A percentile compares a stretch with the other conserved stretches of the same genome.
These are phyloP conservation scores for Ornithoptera alexandrae DNA, from an alignment of 2,888 invertebrate species.

Conservation along the genomic window DNA sequence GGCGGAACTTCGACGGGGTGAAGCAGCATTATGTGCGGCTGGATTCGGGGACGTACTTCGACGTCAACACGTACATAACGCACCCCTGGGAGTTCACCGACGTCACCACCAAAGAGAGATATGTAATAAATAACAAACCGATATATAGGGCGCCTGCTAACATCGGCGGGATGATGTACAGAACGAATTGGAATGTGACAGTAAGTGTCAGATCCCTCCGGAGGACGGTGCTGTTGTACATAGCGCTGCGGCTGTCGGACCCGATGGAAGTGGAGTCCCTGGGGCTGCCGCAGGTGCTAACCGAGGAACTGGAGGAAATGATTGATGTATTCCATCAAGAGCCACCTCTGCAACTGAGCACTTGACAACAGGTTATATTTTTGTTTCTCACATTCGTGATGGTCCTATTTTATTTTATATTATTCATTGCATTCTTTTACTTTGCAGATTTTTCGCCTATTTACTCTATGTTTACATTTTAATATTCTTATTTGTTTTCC, in stretches of 20 bases:
- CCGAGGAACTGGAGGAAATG: slow-evolving; percentile 54
- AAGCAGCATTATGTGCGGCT: slow-evolving; percentile 82
- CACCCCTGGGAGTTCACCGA: slow-evolving; percentile 94
- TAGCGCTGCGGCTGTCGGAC: slow-evolving; percentile 58
- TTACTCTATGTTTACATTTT: slow-evolving; percentile 20
- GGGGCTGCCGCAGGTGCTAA: slow-evolving; percentile 64
- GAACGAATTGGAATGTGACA: slow-evolving; percentile 75
- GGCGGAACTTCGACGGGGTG: slow-evolving; percentile 87
- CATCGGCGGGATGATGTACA: slow-evolving; percentile 53
- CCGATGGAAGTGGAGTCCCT: slow-evolving; percentile 54
- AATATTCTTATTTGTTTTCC: slow-evolving; percentile 1
- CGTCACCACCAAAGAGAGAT: slow-evolving; percentile 82
- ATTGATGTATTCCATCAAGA: slow-evolving; percentile 34
- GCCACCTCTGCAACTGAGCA: slow-evolving; percentile 4
- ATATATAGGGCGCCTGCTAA: slow-evolving; percentile 67
- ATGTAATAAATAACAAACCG: slow-evolving; percentile 75
- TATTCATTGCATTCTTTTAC: slow-evolving; percentile 20
- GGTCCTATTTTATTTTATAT: slow-evolving; percentile 33
- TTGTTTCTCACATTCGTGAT: slow-evolving; percentile 31
- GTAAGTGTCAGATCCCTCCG: slow-evolving; percentile 74
- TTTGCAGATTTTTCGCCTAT: slow-evolving; percentile 9
- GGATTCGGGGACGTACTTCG: slow-evolving; percentile 74
- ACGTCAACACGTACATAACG: slow-evolving; percentile 87
- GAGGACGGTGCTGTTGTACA: slow-evolving; percentile 61
- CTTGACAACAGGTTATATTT: slow-evolving; percentile 33